A percentile compares a stretch with the other conserved stretches of the same genome.
These are phyloP conservation scores for Alligator mississippiensis DNA, from an alignment of 2,113 vertebrate genomes.

Conservation along the genomic window DNA sequence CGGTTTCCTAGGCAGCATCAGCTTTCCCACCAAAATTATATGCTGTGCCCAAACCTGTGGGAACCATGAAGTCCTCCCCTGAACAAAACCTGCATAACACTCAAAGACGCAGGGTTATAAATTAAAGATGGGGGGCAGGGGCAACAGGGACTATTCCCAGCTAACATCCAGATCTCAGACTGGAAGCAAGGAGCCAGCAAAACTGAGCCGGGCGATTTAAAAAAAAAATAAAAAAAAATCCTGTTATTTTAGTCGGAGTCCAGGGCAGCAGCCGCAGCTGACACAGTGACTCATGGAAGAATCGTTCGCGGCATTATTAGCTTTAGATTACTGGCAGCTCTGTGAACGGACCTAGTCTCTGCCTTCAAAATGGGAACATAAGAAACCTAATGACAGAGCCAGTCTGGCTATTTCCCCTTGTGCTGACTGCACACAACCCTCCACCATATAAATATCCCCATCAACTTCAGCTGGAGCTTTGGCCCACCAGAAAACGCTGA, in stretches of 20 bases:
- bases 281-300: conserved; percentile 63
- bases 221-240: not conserved
- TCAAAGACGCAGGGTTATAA: not conserved
- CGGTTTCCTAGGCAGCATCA: not conserved
- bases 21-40: not conserved
- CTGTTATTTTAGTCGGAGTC: conserved; percentile 54
- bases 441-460: not conserved
- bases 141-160: not conserved
- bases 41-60: not conserved
- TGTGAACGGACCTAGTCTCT: not conserved
- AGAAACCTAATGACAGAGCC: not conserved
- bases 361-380: not conserved
- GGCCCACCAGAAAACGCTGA: not conserved
- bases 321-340: conserved; percentile 45
- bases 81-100: accelerated
- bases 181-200: not conserved
- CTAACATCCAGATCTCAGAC: accelerated
- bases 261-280: conserved; percentile 62
- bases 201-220: not conserved
- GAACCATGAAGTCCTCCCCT: not conserved
- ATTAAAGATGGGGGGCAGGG: accelerated
- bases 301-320: conserved; percentile 32
- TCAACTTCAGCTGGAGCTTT: not conserved
- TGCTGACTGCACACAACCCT: not conserved
- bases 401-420: accelerated